These are phyloP conservation scores for Odontesthes bonariensis DNA, from an alignment of 2,113 vertebrate species.

Conservation along the genomic window DNA sequence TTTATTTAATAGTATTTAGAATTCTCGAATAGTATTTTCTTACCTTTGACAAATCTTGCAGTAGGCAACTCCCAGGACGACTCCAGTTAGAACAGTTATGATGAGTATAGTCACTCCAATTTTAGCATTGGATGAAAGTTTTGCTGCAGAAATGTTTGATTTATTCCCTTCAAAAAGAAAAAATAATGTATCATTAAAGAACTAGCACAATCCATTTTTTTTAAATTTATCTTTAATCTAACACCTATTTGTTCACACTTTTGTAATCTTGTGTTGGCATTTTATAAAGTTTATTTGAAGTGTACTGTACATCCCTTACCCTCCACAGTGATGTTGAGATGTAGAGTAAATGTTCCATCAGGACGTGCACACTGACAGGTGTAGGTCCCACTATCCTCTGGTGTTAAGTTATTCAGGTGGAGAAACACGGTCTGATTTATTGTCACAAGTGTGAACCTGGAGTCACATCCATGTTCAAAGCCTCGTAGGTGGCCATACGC, in stretches of 20 bases:
- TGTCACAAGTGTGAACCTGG: not conserved
- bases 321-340: slow-evolving; percentile 19
- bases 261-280: too few relatives aligned
- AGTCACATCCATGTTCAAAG: not conserved
- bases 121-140: not conserved
- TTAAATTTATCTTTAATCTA: too few relatives aligned
- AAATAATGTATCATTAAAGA: too few relatives aligned
- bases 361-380: accelerated
- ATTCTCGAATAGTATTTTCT: not conserved
- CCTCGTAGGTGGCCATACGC: accelerated
- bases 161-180: not conserved
- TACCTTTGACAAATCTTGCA: not conserved
- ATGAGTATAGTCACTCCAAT: not conserved
- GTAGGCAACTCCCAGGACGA: not conserved
- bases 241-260: too few relatives aligned
- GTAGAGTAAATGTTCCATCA: accelerated
- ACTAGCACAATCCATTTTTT: not conserved
- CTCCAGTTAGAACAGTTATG: not conserved
- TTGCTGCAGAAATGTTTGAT: not conserved
- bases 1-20: too few relatives aligned
- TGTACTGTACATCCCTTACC: slow-evolving; percentile 5
- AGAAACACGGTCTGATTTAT: slow-evolving; percentile 41
- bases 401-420: slow-evolving; percentile 10
- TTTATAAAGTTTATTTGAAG: too few relatives aligned
- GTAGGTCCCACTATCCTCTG: slow-evolving; percentile 33